Base-by-base conservation (phyloP, 2,888 invertebrate species). In the Microplitis deprimator region DNA sequence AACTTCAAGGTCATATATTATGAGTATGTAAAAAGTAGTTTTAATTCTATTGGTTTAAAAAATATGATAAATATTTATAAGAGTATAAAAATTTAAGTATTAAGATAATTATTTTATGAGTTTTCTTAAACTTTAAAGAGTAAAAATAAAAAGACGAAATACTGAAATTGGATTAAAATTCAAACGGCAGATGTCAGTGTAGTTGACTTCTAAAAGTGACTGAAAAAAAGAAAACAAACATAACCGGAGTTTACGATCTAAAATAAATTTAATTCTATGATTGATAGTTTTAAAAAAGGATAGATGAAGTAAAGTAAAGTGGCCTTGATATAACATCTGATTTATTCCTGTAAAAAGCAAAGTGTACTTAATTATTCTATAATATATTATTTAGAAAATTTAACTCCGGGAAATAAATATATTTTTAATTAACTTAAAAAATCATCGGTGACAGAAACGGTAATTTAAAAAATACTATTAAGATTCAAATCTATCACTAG, bases 311-410 rank as follows among this genome's bases (percentile, higher is more conserved):
- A 69, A 68, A 41, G 16, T 40, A 16, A n/a, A 60, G 74, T 69
- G 69, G 75, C 74, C 74, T 74, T 74, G 74, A 74, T 74, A 60
- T 59, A 74, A 74, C 74, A 74, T 74, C 74, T 74, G 74, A 74
- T 74, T 74, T 67, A 50, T 68, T 68, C 74, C 40, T 17, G 40
- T 38, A 59, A 67, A 68, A 41, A 74, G 74, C 74, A 60, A 74
- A 74, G 74, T 74, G 74, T 74, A 74, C 74, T 74, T 74, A 74
- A 74, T 74, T 74, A 74, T 68, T 62, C 50, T 17, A 5, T 62
- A 16, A 62, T 62, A 17, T 62, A 62, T 62, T 17, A 62, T 62
- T 62, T 62, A 16, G n/a, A 17, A 62, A 62, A 62, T 16, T 17
- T 4, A 62, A 16, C 20, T 62, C 8, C 62, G 16, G n/a, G 20